Evolutionary conservation across 2,888 invertebrate species (phyloP).

Genomic region (Mactromeris polynyma): DNA sequence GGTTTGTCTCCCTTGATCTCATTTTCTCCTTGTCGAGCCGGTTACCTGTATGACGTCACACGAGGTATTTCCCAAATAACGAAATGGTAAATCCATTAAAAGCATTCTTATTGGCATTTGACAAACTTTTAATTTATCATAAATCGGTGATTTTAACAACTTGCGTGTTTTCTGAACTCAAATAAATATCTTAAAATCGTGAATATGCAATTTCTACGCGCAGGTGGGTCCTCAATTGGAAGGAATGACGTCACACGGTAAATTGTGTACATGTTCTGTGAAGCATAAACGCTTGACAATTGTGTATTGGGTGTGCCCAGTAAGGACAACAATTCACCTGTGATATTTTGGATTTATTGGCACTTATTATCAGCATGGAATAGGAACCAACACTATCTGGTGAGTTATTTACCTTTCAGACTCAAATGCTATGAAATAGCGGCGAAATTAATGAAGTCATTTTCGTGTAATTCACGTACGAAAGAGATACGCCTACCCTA

Average conservation of each 20-base stretch:
- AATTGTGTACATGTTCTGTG: constrained; percentile 48
- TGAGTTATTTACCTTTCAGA: constrained; percentile 3
- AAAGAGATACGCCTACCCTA: constrained; percentile 39
- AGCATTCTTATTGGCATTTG: not conserved
- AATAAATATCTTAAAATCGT: not conserved
- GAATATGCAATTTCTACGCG: not conserved
- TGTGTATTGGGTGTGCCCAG: constrained; percentile 55
- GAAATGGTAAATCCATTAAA: constrained; percentile 2
- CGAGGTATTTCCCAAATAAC: constrained; percentile 32
- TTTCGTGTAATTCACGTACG: not conserved
- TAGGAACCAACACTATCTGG: constrained; percentile 20
- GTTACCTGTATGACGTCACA: constrained; percentile 51
- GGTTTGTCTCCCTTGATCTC: constrained; percentile 7
- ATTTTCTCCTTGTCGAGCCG: constrained; percentile 11
- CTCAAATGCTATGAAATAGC: not conserved
- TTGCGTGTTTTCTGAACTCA: not conserved
- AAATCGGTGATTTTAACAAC: not conserved
- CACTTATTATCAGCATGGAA: constrained; percentile 20
- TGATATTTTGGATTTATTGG: constrained; percentile 40
- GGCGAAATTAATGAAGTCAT: not conserved
- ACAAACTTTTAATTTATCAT: not conserved
- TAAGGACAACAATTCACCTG: constrained; percentile 42
- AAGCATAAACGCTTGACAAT: constrained; percentile 63
- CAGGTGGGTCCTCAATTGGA: constrained; percentile 26
- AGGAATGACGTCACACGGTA: constrained; percentile 54